These are phyloP conservation scores for Pseudomyrmex pallidus DNA, from an alignment of 1,140 invertebrate species.

Conservation along the genomic window DNA sequence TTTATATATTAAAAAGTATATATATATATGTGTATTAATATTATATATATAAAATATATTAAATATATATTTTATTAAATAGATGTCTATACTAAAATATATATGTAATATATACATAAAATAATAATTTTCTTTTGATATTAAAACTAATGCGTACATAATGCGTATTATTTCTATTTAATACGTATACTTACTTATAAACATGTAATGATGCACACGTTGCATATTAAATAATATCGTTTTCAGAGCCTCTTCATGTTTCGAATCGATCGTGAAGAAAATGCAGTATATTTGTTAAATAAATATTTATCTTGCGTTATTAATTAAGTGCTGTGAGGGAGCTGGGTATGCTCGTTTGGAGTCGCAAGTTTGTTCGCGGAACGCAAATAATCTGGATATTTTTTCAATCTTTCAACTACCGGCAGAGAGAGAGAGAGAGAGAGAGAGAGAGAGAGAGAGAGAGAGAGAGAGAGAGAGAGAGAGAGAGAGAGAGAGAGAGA, in stretches of 20 bases:
- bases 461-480: too few relatives aligned
- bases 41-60: too few relatives aligned
- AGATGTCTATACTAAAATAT: too few relatives aligned
- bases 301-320: conserved; percentile 51
- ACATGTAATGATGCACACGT: background rate
- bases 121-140: too few relatives aligned
- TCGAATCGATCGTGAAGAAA: conserved; percentile 17
- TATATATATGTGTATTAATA: too few relatives aligned
- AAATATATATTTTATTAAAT: too few relatives aligned
- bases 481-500: background rate
- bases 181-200: background rate
- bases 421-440: background rate
- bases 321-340: conserved; percentile 46
- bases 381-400: conserved; percentile 52
- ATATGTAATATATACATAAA: too few relatives aligned
- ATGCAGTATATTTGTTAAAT: conserved; percentile 5
- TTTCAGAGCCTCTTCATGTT: conserved; percentile 1
- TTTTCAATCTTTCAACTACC: conserved; percentile 47
- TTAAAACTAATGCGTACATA: too few relatives aligned
- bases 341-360: conserved; percentile 11
- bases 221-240: background rate
- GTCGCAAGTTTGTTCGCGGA: conserved; percentile 25
- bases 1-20: too few relatives aligned
- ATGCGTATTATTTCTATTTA: background rate
- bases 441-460: too few relatives aligned